Conservation (phyloP, 2,888 invertebrate species). For the Stenodema calcarata region DNA sequence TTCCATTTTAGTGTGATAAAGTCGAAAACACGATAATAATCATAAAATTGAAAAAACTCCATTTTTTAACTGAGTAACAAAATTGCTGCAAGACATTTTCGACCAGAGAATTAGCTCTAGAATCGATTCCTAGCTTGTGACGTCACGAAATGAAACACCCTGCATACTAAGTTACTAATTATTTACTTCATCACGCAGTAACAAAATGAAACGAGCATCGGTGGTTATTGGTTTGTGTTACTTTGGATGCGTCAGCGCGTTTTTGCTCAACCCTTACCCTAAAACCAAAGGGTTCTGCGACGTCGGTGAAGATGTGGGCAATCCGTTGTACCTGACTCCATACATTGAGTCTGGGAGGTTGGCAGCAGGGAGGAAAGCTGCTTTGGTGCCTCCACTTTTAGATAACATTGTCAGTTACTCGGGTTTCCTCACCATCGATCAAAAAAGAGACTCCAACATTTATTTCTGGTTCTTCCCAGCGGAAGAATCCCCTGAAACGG, state of each 20-base stretch:
- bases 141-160: too few relatives aligned
- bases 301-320: constrained; percentile 57
- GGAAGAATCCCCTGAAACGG: constrained; percentile 62
- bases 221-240: background rate
- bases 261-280: background rate
- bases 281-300: background rate
- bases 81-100: too few relatives aligned
- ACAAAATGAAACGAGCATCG: background rate
- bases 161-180: too few relatives aligned
- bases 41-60: too few relatives aligned
- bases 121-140: too few relatives aligned
- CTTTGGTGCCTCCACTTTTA: constrained; percentile 53
- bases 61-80: too few relatives aligned
- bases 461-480: constrained; percentile 66
- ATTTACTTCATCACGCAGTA: too few relatives aligned
- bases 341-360: constrained; percentile 65
- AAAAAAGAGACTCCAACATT: constrained; percentile 64
- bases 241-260: background rate
- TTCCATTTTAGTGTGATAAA: too few relatives aligned
- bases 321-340: constrained; percentile 68
- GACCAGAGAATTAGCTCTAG: too few relatives aligned
- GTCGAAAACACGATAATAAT: too few relatives aligned
- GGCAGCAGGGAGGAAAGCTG: constrained; percentile 61
- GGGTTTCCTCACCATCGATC: constrained; percentile 70
- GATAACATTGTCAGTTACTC: constrained; percentile 66